A percentile compares a stretch with the other conserved stretches of the same genome.
Conservation (phyloP, 2,113 vertebrate species). For the Perca schrenkii region DNA sequence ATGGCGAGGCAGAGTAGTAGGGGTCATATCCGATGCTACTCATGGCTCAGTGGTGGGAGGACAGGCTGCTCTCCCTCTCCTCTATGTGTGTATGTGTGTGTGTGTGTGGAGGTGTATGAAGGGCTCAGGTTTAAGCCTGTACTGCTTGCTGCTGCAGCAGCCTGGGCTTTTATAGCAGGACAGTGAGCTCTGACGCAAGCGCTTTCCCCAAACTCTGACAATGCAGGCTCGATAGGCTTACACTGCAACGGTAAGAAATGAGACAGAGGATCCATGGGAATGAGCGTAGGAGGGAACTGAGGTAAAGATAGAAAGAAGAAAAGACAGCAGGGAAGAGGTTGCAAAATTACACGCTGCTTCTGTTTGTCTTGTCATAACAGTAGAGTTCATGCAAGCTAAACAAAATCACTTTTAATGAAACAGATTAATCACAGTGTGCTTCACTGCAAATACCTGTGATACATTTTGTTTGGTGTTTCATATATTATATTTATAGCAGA, state of each 20-base stretch:
- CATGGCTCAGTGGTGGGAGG: conserved; percentile 72
- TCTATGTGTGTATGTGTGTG: conserved; percentile 45
- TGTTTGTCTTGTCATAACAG: background rate
- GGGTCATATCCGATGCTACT: conserved; percentile 82
- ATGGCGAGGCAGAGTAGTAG: conserved; percentile 84
- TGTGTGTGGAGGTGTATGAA: conserved; percentile 45
- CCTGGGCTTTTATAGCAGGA: conserved; percentile 78
- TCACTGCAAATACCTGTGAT: background rate
- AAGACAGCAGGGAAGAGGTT: background rate
- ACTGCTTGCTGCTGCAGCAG: conserved; percentile 80
- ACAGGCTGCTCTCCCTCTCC: conserved; percentile 69
- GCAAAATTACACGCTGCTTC: background rate
- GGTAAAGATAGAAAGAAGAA: conserved; percentile 1
- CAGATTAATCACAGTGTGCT: background rate
- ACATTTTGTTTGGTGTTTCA: background rate
- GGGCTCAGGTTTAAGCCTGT: conserved; percentile 71
- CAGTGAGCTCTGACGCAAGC: conserved; percentile 77
- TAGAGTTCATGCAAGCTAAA: background rate
- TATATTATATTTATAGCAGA: background rate
- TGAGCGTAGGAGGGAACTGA: conserved; percentile 25
- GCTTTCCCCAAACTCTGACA: conserved; percentile 78
- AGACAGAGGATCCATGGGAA: conserved; percentile 23
- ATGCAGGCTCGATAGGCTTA: conserved; percentile 72
- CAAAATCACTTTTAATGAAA: background rate
- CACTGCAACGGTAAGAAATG: conserved; percentile 61